phyloP scores from a whole-genome alignment of 2,888 invertebrate genomes.

The Vesta saturnalis region DNA sequence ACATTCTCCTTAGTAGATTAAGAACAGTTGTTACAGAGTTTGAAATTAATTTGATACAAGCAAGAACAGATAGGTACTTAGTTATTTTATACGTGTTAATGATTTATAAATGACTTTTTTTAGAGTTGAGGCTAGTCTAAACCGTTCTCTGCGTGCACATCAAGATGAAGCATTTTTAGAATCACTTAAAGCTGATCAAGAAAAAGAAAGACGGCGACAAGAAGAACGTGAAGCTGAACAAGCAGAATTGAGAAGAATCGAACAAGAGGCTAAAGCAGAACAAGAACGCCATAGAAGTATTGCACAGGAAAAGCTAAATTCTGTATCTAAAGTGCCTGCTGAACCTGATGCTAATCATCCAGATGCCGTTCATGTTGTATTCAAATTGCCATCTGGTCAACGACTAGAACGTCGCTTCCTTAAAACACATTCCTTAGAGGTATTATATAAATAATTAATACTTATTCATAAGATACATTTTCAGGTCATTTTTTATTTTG shows the following conservation, averaged over 20 bases:
- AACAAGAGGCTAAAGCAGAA: slow-evolving; percentile 62
- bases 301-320: slow-evolving; percentile 72
- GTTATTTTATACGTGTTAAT: neutral
- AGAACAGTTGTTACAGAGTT: slow-evolving; percentile 84
- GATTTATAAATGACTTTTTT: neutral
- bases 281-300: slow-evolving; percentile 66
- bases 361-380: slow-evolving; percentile 83
- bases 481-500: slow-evolving; percentile 93
- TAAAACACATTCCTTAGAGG: slow-evolving; percentile 82
- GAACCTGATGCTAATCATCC: slow-evolving; percentile 80
- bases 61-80: slow-evolving; percentile 81
- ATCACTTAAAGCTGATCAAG: slow-evolving; percentile 92
- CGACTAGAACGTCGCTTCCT: slow-evolving; percentile 89
- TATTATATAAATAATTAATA: slow-evolving; percentile 59
- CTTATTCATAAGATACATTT: slow-evolving; percentile 49
- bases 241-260: slow-evolving; percentile 63
- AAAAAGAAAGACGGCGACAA: slow-evolving; percentile 83
- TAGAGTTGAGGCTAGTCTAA: slow-evolving; percentile 82
- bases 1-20: slow-evolving; percentile 77
- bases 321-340: slow-evolving; percentile 71
- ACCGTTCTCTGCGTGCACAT: slow-evolving; percentile 85
- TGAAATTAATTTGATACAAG: slow-evolving; percentile 86
- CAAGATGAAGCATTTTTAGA: slow-evolving; percentile 96
- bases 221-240: slow-evolving; percentile 67
- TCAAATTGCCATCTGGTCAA: slow-evolving; percentile 91